Evolutionary conservation across 2,888 invertebrate species (phyloP).

Genomic region (Allolobophora icterica): DNA sequence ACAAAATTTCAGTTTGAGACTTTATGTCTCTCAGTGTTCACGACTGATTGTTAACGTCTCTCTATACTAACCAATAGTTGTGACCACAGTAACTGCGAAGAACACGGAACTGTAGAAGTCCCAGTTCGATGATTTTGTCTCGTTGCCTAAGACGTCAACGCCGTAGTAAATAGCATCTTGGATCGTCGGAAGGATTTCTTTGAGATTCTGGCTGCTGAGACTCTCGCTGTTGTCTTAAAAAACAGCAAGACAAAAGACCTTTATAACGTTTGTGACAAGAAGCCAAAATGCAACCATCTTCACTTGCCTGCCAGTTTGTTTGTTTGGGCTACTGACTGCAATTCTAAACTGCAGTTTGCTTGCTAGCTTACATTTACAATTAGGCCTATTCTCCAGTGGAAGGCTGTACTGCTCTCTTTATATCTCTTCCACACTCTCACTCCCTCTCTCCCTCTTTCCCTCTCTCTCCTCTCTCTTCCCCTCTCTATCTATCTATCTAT

Average conservation of each 20-base stretch:
- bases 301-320: not conserved
- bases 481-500: too few relatives aligned
- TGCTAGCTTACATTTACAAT: too few relatives aligned
- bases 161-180: not conserved
- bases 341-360: too few relatives aligned
- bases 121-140: constrained; percentile 31
- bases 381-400: too few relatives aligned
- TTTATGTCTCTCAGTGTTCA: too few relatives aligned
- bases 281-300: not conserved
- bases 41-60: not conserved
- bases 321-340: not conserved
- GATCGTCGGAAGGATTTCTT: not conserved
- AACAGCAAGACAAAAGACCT: not conserved
- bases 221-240: not conserved
- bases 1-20: too few relatives aligned
- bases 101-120: constrained; percentile 31
- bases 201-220: not conserved
- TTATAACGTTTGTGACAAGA: not conserved
- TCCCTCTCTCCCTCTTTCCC: too few relatives aligned
- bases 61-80: constrained; percentile 34
- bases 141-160: not conserved
- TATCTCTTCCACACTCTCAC: too few relatives aligned
- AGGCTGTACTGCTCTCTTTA: too few relatives aligned
- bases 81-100: constrained; percentile 34
- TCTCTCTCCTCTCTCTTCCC: too few relatives aligned